Percentiles rank a stretch among this genome's conserved stretches.
phyloP scores from a whole-genome alignment of 37 sponge, comb jelly and placozoan genomes.

The Amphimedon queenslandica region DNA sequence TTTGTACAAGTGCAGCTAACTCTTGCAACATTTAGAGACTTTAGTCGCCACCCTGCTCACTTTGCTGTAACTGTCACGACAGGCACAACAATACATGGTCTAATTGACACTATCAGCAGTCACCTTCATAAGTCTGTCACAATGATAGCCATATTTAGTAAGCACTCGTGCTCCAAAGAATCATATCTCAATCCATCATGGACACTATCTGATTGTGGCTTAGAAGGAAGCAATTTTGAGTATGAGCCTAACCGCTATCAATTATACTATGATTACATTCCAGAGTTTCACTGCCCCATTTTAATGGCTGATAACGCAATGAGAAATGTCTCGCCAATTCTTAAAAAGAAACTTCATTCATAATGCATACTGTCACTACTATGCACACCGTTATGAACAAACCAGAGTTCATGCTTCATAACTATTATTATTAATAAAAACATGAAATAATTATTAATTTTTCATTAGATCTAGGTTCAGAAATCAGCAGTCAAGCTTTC shows the following conservation, averaged over 20 bases:
- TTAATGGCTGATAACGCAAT: constrained; percentile 52
- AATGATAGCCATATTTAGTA: constrained; percentile 45
- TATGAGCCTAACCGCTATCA: constrained; percentile 4
- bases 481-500: no score
- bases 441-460: no score
- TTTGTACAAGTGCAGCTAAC: constrained; percentile 31
- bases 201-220: constrained; percentile 53
- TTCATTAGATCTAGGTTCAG: no score
- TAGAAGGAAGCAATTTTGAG: constrained; percentile 15
- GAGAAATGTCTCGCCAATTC: neutral
- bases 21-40: constrained; percentile 48
- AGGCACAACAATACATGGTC: constrained; percentile 43
- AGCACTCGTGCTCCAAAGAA: constrained; percentile 21
- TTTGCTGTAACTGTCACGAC: constrained; percentile 10
- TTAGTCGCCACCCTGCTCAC: constrained; percentile 41
- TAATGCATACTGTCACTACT: no score
- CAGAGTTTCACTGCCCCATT: constrained; percentile 50
- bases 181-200: constrained; percentile 34
- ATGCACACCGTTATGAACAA: no score
- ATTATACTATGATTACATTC: constrained; percentile 62
- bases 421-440: no score
- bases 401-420: no score
- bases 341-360: no score
- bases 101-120: constrained; percentile 19
- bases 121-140: constrained; percentile 18